These are phyloP conservation scores for Heliconius himera DNA, from an alignment of 1,140 invertebrate genomes.

Conservation along the genomic window DNA sequence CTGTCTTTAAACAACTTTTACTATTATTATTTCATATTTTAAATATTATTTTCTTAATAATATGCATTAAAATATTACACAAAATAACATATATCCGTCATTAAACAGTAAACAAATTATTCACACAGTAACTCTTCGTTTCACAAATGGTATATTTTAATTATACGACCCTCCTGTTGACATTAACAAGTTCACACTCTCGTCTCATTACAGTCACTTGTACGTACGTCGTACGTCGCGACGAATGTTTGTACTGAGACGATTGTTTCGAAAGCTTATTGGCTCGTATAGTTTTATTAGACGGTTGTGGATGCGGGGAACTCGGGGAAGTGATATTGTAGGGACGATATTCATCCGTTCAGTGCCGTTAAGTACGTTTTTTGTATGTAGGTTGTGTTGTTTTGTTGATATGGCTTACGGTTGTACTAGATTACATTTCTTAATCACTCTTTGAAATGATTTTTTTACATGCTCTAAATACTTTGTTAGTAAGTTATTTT, in stretches of 20 bases:
- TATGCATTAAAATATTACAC: not conserved
- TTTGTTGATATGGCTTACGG: not conserved
- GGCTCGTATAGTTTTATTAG: slow-evolving; percentile 31
- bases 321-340: slow-evolving; percentile 25
- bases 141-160: slow-evolving; percentile 36
- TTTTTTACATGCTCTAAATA: no score
- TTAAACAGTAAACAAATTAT: slow-evolving; percentile 1
- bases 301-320: slow-evolving; percentile 28
- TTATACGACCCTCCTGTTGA: slow-evolving; percentile 25
- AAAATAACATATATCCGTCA: not conserved
- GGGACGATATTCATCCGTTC: not conserved
- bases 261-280: slow-evolving; percentile 34
- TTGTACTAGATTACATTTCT: not conserved
- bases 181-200: slow-evolving; percentile 28
- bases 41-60: not conserved
- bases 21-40: not conserved
- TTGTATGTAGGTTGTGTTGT: not conserved
- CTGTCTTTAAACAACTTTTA: no score
- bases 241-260: slow-evolving; percentile 18
- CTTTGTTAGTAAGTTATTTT: no score
- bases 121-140: slow-evolving; percentile 1
- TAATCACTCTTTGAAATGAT: no score
- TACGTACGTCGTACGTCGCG: not conserved
- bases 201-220: slow-evolving; percentile 33
- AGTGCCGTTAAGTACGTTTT: slow-evolving; percentile 21